Evolutionary conservation across 2,113 vertebrate genomes (phyloP), one percentile per base, ranked within the genome.

Genomic region (Microtus oregoni): DNA sequence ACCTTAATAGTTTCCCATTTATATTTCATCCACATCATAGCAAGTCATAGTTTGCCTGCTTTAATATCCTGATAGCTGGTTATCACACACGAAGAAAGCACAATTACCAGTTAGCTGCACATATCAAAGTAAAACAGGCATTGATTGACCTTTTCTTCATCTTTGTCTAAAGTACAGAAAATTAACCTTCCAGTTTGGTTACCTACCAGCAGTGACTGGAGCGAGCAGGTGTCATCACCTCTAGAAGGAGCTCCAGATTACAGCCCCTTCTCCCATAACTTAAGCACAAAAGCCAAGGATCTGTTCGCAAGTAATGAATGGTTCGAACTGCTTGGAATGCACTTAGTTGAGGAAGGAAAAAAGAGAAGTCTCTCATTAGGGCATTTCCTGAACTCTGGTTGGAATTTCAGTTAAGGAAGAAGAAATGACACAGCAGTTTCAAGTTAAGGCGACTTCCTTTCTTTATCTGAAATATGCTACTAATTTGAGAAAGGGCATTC

Each of bases 361-460:
- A 98, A 82, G 75, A 98, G 98, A 98, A 98, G 98, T 97, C 65
- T 82, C 97, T 97, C 81, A 50, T 89, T 83, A 96, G 92, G 82
- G 96, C 96, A 98, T 98, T 99, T 99, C 98, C 98, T 99, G 98
- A 98, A 98, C 92, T 96, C 98, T 95, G 96, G 86, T 95, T 98
- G 97, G 98, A 99, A 99, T 99, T 98, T 98, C 98, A 97, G 97
- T 97, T 98, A 97, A 97, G 98, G 98, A 98, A 98, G 98, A 99
- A 99, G 98, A 98, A 98, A 99, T 98, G 93, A 99, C 98, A 98
- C 97, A 98, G 99, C 99, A 99, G 97, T 99, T 99, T 98, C 97
- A 98, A 98, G 78, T 96, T 96, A 97, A 55, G 97, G 67, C 97
- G 89, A 95, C 89, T 97, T 98, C 92, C 96, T 97, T 90, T 97